phyloP scores from a whole-genome alignment of 2,797 vertebrate genomes.

The Acrossocheilus fasciatus region DNA sequence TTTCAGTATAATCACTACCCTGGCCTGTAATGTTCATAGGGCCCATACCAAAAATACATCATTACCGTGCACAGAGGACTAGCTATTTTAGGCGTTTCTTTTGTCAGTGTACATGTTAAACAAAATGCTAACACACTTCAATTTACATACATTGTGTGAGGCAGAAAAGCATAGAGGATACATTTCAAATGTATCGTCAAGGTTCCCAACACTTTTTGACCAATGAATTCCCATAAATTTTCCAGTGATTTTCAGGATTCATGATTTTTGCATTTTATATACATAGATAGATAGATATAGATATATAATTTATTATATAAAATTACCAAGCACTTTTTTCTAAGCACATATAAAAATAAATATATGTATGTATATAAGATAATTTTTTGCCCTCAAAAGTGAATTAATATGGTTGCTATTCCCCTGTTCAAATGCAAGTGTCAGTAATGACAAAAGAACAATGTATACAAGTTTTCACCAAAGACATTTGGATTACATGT shows the following conservation, averaged over 20 bases:
- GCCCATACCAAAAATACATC: slow-evolving; percentile 26
- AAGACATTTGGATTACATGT: slow-evolving; percentile 16
- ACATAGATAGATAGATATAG: no score
- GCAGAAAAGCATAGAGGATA: not conserved
- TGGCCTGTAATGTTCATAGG: slow-evolving; percentile 20
- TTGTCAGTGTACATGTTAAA: not conserved
- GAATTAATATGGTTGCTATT: not conserved
- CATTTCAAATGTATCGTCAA: not conserved
- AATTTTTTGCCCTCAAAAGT: not conserved
- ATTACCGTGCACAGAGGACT: not conserved
- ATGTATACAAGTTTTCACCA: not conserved
- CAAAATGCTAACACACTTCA: not conserved
- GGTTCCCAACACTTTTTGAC: no score
- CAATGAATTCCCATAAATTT: no score
- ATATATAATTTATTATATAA: no score
- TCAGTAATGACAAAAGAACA: not conserved
- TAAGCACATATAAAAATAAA: no score
- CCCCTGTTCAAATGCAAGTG: not conserved
- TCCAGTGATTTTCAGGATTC: no score
- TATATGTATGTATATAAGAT: no score
- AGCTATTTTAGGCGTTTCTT: slow-evolving; percentile 11
- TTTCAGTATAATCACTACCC: slow-evolving; percentile 45
- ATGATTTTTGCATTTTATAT: no score
- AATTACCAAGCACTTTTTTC: not conserved
- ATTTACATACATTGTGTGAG: not conserved